phyloP scores from a whole-genome alignment of 2,113 vertebrate genomes.

The Apus apus region DNA sequence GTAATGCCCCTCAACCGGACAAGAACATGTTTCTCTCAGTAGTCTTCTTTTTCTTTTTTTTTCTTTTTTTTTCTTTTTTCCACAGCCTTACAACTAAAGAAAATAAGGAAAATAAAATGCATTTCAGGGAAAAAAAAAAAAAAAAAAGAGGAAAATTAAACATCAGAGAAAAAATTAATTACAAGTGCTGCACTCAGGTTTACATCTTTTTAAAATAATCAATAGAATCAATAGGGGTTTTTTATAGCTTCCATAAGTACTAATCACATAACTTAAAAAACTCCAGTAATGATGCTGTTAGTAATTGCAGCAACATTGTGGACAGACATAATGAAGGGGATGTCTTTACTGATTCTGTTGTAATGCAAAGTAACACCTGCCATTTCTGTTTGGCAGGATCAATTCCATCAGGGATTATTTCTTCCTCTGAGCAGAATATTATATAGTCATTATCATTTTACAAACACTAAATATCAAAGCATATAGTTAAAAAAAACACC shows the following conservation, averaged over 20 bases:
- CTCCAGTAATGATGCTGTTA: not conserved
- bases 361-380: conserved; percentile 11
- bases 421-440: not conserved
- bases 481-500: not conserved
- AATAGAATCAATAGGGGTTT: not conserved
- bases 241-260: conserved; percentile 5
- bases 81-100: not conserved
- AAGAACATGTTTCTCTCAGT: too few species aligned
- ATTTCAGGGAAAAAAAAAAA: not conserved
- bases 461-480: not conserved
- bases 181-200: not conserved
- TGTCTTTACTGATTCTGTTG: not conserved
- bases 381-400: not conserved
- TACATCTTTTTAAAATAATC: not conserved
- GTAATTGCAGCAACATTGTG: not conserved
- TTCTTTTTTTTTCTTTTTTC: not conserved
- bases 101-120: not conserved
- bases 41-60: too few species aligned
- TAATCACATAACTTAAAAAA: not conserved
- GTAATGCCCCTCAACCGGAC: not conserved
- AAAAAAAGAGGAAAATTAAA: not conserved
- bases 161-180: not conserved
- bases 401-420: not conserved
- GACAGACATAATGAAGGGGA: not conserved
- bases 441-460: not conserved